phyloP scores from a whole-genome alignment of 1,140 invertebrate species.

The Babylonia areolata region DNA sequence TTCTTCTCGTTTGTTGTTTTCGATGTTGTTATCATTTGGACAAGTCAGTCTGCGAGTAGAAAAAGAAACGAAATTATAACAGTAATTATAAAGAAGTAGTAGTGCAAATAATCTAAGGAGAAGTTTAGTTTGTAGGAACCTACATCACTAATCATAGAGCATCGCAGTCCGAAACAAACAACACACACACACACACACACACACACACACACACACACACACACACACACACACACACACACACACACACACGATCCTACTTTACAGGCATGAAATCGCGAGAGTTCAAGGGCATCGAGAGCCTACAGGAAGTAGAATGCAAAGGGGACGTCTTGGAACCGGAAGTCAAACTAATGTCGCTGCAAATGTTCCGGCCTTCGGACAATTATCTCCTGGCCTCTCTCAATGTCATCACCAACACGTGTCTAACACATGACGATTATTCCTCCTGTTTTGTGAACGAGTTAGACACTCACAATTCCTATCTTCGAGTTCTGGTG shows the following conservation, averaged over 20 bases:
- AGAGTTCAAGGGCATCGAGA: background rate
- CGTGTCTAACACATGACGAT: background rate
- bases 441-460: constrained; percentile 5
- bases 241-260: background rate
- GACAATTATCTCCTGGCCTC: background rate
- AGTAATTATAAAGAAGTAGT: too few species aligned
- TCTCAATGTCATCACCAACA: background rate
- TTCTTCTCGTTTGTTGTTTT: too few species aligned
- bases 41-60: too few species aligned
- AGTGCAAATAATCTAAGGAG: too few species aligned
- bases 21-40: too few species aligned
- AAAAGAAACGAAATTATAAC: too few species aligned
- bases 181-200: background rate
- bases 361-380: constrained; percentile 1
- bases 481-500: background rate
- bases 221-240: background rate
- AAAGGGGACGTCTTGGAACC: background rate
- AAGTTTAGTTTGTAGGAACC: too few species aligned
- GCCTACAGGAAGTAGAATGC: constrained; percentile 35
- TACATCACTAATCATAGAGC: too few species aligned
- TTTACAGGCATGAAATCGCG: constrained; percentile 11
- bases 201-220: background rate
- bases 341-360: constrained; percentile 28
- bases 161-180: too few species aligned
- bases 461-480: background rate